Base-by-base conservation (phyloP, 2,888 invertebrate genomes). In the Pseudanteris insignis region DNA sequence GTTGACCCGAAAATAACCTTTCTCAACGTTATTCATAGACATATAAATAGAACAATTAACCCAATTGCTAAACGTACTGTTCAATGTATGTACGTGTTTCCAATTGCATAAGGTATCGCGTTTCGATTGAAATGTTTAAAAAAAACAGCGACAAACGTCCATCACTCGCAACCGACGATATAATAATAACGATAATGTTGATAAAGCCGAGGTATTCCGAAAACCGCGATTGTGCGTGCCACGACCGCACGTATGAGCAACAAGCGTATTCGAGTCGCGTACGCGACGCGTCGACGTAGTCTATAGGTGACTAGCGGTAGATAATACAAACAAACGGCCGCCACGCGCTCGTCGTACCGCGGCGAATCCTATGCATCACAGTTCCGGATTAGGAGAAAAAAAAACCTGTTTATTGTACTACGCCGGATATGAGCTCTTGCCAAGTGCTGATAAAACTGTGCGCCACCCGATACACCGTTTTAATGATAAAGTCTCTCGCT, bases 151-250 rank as follows among this genome's bases (percentile, higher is more conserved):
- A 46, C 36, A 29, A 28, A 46, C 36, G 46, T 46, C 46, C 28
- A 36, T 47, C 37, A 47, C 36, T 14, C 15, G 40, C 26, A 28
- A 40, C 40, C 40, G 28, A 40, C 15, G 28, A 10, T 13, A 37
- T 37, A 37, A 37, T 37, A 40, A 40, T 40, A 40, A 18, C 12
- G 7, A 11, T 8, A 3, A 8, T 36, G 15, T 26, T 34, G 36
- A 46, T 36, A 46, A 46, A 46, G 29, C 11, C 18, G 28, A 13
- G 18, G 7, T 46, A 36, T 36, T 36, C 36, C 36, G 34, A 18
- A 46, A 46, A 46, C 46, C 46, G 21, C 34, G 46, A 46, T 46
- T 46, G 46, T 46, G 29, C 36, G 12, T n/a, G 6, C 8, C 9
- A 13, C 36, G 25, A 36, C 40, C 40, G 24, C 29, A 40, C 26